Percentiles rank a stretch among this genome's conserved stretches.
Evolutionary conservation across 2,888 invertebrate species (phyloP).

Genomic region (Amorpha juglandis): DNA sequence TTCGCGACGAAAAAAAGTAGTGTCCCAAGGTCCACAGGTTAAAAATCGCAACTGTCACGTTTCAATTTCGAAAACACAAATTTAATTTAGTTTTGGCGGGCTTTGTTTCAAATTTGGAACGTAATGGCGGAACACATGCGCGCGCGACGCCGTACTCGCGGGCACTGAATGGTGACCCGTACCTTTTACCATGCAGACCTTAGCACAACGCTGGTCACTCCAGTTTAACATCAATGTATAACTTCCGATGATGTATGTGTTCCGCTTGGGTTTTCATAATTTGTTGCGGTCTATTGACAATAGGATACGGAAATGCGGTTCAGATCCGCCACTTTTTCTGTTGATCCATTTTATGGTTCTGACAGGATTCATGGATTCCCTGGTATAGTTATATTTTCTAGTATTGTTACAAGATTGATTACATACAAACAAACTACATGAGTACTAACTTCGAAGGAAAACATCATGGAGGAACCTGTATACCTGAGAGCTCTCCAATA

Average conservation of each 20-base stretch:
- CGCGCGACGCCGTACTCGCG: slow-evolving; percentile 64
- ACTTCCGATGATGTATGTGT: slow-evolving; percentile 75
- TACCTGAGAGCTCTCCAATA: too few relatives aligned
- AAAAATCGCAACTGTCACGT: slow-evolving; percentile 55
- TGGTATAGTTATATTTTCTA: neutral
- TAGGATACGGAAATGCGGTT: slow-evolving; percentile 24
- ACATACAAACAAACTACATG: too few relatives aligned
- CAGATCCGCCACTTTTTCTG: slow-evolving; percentile 21
- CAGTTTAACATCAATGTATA: slow-evolving; percentile 40
- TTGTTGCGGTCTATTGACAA: slow-evolving; percentile 12
- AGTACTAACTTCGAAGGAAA: too few relatives aligned
- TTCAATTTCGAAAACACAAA: slow-evolving; percentile 49
- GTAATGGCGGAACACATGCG: slow-evolving; percentile 54
- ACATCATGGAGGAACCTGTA: too few relatives aligned
- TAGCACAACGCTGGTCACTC: slow-evolving; percentile 60
- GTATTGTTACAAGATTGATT: too few relatives aligned
- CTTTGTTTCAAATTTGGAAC: slow-evolving; percentile 36
- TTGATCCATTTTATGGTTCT: neutral
- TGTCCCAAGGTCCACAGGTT: slow-evolving; percentile 48
- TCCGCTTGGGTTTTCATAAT: slow-evolving; percentile 61
- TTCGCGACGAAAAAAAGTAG: slow-evolving; percentile 45
- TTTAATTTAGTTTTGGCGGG: slow-evolving; percentile 57
- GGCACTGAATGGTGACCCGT: slow-evolving; percentile 64
- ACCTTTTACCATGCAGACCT: slow-evolving; percentile 70
- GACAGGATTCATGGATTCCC: neutral